phyloP scores from a whole-genome alignment of 2,113 vertebrate species.

The Oxygymnocypris stewartii region DNA sequence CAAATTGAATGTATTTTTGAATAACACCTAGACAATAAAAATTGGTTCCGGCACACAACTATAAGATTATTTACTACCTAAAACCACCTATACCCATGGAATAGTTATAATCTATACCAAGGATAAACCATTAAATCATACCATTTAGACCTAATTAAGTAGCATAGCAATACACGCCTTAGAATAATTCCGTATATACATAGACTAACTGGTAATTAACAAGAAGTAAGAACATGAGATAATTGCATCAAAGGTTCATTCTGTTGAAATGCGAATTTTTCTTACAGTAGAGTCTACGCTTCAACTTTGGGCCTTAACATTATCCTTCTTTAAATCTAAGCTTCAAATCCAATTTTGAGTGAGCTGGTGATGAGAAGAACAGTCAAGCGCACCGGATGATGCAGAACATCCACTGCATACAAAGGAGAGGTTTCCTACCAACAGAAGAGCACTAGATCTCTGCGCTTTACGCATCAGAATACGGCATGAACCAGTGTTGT shows the following conservation, averaged over 20 bases:
- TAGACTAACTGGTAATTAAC: neutral
- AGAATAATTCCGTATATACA: neutral
- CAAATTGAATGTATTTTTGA: neutral
- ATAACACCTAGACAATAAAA: neutral
- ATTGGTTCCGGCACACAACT: neutral
- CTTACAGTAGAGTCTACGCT: neutral
- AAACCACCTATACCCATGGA: neutral
- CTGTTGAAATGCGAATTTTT: neutral
- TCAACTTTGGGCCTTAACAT: neutral
- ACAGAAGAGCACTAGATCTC: neutral
- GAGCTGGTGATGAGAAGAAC: neutral
- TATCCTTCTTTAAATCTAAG: neutral
- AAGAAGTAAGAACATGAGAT: neutral
- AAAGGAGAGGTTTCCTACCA: slow-evolving; percentile 28
- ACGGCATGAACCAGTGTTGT: neutral
- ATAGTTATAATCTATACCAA: neutral
- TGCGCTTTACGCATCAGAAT: neutral
- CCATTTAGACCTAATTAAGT: neutral
- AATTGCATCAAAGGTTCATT: neutral
- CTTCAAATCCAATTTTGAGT: slow-evolving; percentile 23
- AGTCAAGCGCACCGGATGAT: slow-evolving; percentile 31
- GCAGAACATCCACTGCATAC: slow-evolving; percentile 30
- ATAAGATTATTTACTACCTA: neutral
- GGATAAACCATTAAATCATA: neutral
- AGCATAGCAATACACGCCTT: neutral